Base-by-base conservation (phyloP, 30 jellyfish, hydroid and myxozoan species). In the Nemopilema nomurai region DNA sequence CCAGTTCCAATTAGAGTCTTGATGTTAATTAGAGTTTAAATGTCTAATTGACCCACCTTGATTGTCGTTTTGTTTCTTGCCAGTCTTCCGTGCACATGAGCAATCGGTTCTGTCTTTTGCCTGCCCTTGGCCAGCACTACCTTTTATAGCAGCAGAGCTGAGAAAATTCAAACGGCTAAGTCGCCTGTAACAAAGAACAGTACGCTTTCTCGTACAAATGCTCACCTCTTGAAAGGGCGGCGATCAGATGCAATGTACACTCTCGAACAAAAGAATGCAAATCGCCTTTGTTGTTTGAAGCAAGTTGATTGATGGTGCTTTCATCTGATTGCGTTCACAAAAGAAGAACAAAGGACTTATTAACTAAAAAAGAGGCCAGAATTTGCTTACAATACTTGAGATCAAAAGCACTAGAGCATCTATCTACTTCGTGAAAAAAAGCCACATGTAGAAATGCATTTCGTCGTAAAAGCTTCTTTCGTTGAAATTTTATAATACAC, bases 151-250 rank as follows among this genome's bases (percentile, higher is more conserved):
- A 69, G 32, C 51, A 22, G 51, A 49, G 41, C 66, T 79, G 89
- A 26, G 81, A 79, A 73, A 49, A 32, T 70, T 70, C 77, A 69
- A 52, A 30, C 79, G 64, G 73, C 79, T 67, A 64, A 31, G 30
- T 81, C 78, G 31, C 52, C 20, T 64, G 77, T 53, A 73, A 84
- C 93, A 84, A 84, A 73, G 50, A 74, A 74, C 32, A 72, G 93
- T 84, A 72, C 93, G 28, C 41, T 84, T 84, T 84, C 74, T 84
- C 87, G 81, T 86, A 68, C 93, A 73, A 84, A 84, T 64, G 82
- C 79, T 72, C 82, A 17, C 79, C 79, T 78, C 50, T 66, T 67
- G 62, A 71, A 73, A 84, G 62, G 51, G 81, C 28, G 69, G 62
- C 83, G 93, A 76, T 64, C 93, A 62, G 23, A 76, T 53, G 85